Evolutionary conservation across 2,113 vertebrate genomes (phyloP), one percentile per base, ranked within the genome.

Genomic region (Tragelaphus imberbis): DNA sequence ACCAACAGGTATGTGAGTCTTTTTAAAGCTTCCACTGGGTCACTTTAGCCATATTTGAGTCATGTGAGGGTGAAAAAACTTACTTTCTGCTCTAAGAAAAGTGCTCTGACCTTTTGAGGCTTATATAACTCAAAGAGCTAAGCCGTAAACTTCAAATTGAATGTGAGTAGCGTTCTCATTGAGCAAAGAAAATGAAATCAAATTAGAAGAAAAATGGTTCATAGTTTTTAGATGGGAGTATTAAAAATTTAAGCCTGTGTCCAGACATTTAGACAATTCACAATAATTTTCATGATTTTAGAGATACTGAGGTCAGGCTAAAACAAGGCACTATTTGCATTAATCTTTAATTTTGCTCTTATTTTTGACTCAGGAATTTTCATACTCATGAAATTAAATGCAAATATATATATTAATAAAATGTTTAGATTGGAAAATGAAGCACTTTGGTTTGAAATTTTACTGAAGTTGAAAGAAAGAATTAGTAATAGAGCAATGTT

Each of bases 131-230:
- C 58, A 84, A 84, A 94, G 53, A 85, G 19, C 55, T 88, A 92
- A 89, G 90, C 65, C 36, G 85, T 79, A 96, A 95, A 95, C 82
- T 95, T 97, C 90, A 97, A 85, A 82, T 36, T 58, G 51, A 92
- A 88, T 94, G 90, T 53, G 91, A 96, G 40, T 59, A 68, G 87
- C 56, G 28, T 79, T 84, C 44, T 94, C 84, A 68, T 27, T 91
- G 81, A 88, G 84, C 91, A 97, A 97, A 40, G 30, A 91, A 88
- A 93, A 86, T 88, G 55, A 93, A 96, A 65, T 81, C 92, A 93
- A 75, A 93, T 89, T 55, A 88, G 77, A 51, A 82, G 86, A 88
- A 82, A 93, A 95, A 71, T 91, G 71, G 40, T 77, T 95, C n/a
- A 36, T 94, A 84, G 19, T 91, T 94, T 95, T 94, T 88, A 90